phyloP scores from a whole-genome alignment of 2,113 vertebrate genomes.

The Mungos mungo region DNA sequence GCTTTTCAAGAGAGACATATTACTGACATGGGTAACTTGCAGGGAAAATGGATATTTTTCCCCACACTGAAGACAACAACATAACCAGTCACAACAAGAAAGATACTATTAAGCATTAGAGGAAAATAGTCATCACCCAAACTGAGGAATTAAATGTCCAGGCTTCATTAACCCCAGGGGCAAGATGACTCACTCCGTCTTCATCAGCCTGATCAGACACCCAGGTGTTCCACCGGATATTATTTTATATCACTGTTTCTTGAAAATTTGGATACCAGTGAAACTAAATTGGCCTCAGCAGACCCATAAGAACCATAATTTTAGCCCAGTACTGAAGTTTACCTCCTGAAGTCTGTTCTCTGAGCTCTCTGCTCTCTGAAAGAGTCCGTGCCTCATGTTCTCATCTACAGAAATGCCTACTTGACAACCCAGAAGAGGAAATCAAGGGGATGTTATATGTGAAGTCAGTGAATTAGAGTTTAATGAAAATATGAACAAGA shows the following conservation, averaged over 20 bases:
- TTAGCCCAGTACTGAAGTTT: not conserved
- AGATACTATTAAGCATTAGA: not conserved
- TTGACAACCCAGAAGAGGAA: not conserved
- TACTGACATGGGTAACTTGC: not conserved
- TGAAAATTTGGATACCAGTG: slow-evolving; percentile 27
- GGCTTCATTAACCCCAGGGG: fast-evolving
- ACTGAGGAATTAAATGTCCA: not conserved
- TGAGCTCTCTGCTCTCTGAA: not conserved
- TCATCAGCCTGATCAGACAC: not conserved
- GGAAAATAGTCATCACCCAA: not conserved
- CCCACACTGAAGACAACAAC: not conserved
- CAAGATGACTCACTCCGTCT: not conserved
- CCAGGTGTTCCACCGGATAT: slow-evolving; percentile 36
- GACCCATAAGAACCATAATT: slow-evolving; percentile 33
- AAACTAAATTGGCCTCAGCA: slow-evolving; percentile 54
- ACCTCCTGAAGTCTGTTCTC: not conserved
- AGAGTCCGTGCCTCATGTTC: not conserved
- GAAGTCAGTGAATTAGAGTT: not conserved
- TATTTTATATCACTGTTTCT: slow-evolving; percentile 29
- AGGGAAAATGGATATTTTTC: slow-evolving; percentile 25
- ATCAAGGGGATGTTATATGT: not conserved
- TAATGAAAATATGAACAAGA: not conserved
- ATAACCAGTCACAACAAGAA: slow-evolving; percentile 42
- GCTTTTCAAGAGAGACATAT: not conserved
- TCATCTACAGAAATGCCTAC: not conserved